Evolutionary conservation across 2,113 vertebrate species (phyloP).

Genomic region (Oreochromis spilurus): DNA sequence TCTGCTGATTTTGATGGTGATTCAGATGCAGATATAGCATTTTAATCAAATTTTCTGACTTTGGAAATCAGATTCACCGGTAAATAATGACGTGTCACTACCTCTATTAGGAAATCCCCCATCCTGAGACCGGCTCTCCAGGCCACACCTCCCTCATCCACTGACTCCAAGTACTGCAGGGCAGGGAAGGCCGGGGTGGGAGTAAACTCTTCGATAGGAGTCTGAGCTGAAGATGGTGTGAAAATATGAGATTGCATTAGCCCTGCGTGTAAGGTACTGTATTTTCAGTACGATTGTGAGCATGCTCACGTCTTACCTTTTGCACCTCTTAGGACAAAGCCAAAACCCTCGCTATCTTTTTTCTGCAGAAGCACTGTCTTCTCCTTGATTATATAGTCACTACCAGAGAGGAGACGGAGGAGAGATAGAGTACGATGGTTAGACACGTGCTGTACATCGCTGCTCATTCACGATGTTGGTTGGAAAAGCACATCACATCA

Average conservation of each 20-base stretch:
- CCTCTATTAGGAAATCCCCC: slow-evolving; percentile 93
- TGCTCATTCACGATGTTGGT: not conserved
- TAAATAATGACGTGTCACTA: slow-evolving; percentile 21
- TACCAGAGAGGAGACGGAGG: slow-evolving; percentile 27
- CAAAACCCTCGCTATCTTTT: slow-evolving; percentile 93
- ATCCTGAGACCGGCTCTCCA: slow-evolving; percentile 89
- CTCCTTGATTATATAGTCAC: slow-evolving; percentile 95
- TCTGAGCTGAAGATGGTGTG: slow-evolving; percentile 77
- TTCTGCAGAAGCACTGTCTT: slow-evolving; percentile 91
- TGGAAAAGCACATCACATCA: not conserved
- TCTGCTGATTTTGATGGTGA: not conserved
- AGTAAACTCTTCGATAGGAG: slow-evolving; percentile 91
- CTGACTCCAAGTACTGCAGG: slow-evolving; percentile 89
- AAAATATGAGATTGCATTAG: not conserved
- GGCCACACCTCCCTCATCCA: slow-evolving; percentile 90
- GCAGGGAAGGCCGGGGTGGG: slow-evolving; percentile 90
- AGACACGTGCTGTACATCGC: not conserved
- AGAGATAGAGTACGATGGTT: not conserved
- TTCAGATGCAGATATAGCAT: not conserved
- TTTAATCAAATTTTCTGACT: not conserved
- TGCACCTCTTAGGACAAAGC: slow-evolving; percentile 89
- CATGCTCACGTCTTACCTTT: slow-evolving; percentile 77
- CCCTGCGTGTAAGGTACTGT: not conserved
- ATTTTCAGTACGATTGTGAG: not conserved
- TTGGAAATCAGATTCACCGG: not conserved